phyloP scores from a whole-genome alignment of 1,140 invertebrate species.

The Aphaenogaster rudis region DNA sequence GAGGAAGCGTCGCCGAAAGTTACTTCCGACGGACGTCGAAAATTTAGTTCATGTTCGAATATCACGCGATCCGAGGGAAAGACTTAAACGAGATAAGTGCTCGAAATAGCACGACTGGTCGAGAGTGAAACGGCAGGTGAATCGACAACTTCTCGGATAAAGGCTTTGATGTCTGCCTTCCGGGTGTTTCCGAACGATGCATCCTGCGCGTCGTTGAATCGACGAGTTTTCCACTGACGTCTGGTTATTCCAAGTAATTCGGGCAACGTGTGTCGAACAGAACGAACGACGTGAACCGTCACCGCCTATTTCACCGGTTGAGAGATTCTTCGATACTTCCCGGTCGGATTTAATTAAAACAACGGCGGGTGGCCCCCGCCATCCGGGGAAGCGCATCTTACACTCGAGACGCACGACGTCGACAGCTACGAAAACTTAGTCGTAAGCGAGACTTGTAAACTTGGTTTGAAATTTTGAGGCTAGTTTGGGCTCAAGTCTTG shows the following conservation, averaged over 20 bases:
- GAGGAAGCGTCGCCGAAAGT: not conserved
- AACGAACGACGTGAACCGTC: slow-evolving; percentile 1
- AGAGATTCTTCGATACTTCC: slow-evolving; percentile 36
- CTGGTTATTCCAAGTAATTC: slow-evolving; percentile 30
- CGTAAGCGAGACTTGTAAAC: slow-evolving; percentile 27
- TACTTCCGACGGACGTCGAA: not conserved
- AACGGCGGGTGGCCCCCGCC: not conserved
- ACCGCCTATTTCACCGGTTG: not conserved
- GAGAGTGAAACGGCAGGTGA: not conserved
- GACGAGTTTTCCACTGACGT: slow-evolving; percentile 42
- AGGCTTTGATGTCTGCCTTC: slow-evolving; percentile 54
- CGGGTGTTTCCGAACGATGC: not conserved
- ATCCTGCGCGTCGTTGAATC: slow-evolving; percentile 21
- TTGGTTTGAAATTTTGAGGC: slow-evolving; percentile 11
- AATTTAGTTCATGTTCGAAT: not conserved
- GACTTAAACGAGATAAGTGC: not conserved
- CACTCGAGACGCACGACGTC: not conserved
- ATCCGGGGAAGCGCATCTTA: not conserved
- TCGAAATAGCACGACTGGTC: slow-evolving; percentile 4
- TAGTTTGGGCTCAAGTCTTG: not conserved
- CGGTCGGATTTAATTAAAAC: slow-evolving; percentile 71
- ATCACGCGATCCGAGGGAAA: not conserved
- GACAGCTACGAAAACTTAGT: slow-evolving; percentile 28
- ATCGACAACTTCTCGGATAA: slow-evolving; percentile 11
- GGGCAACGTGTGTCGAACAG: slow-evolving; percentile 20